Evolutionary conservation across 2,797 vertebrate genomes (phyloP).

Genomic region (Varecia variegata): DNA sequence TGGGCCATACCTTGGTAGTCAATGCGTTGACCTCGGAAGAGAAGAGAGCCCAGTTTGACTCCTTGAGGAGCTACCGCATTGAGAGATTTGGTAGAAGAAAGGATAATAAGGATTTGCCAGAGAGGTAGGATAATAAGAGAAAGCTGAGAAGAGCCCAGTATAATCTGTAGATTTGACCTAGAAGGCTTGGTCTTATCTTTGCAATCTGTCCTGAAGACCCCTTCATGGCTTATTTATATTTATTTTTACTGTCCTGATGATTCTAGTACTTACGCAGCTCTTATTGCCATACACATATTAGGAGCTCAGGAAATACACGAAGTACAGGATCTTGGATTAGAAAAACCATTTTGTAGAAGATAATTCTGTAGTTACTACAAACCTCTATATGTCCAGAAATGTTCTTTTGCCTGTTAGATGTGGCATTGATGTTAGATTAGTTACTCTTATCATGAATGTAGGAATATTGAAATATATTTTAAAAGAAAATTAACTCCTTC

Average conservation of each 20-base stretch:
- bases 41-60: background rate
- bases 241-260: background rate
- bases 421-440: background rate
- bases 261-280: background rate
- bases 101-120: background rate
- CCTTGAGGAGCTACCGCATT: background rate
- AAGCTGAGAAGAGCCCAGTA: background rate
- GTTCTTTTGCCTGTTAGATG: slow-evolving; percentile 20
- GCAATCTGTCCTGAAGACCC: background rate
- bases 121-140: background rate
- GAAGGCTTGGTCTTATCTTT: background rate
- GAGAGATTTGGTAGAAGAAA: slow-evolving; percentile 22
- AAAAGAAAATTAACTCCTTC: slow-evolving; percentile 35
- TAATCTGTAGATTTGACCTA: background rate
- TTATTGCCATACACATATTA: background rate
- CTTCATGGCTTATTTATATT: background rate
- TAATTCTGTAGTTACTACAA: background rate
- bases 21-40: background rate
- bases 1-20: background rate
- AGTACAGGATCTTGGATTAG: background rate
- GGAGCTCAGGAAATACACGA: background rate
- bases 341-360: background rate
- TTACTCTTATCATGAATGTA: background rate
- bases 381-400: background rate
- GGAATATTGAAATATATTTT: background rate